Evolutionary conservation across 2,888 invertebrate species (phyloP).

Genomic region (Napeogenes sylphis): DNA sequence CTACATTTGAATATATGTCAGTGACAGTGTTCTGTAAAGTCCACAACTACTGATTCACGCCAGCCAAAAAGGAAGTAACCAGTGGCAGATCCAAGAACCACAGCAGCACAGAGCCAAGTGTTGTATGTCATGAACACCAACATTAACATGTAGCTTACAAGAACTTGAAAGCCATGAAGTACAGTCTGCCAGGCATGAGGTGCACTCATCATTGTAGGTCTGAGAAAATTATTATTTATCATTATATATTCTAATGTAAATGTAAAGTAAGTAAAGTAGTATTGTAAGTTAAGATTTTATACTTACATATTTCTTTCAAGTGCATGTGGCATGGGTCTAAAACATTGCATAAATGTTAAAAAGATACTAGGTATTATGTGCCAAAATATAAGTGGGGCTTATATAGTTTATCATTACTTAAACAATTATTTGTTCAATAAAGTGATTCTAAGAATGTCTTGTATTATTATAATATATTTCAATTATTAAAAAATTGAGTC

Average conservation of each 20-base stretch:
- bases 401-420: not conserved
- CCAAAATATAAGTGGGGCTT: not conserved
- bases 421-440: too few species aligned
- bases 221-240: constrained; percentile 52
- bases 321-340: constrained; percentile 63
- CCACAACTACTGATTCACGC: constrained; percentile 95
- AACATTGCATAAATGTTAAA: constrained; percentile 37
- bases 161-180: constrained; percentile 92
- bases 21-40: constrained; percentile 97
- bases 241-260: constrained; percentile 7
- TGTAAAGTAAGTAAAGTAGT: not conserved
- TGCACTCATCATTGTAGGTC: constrained; percentile 89
- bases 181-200: constrained; percentile 92
- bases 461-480: too few species aligned
- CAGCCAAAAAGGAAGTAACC: constrained; percentile 98
- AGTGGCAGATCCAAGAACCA: constrained; percentile 90
- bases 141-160: constrained; percentile 95
- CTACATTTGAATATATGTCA: constrained; percentile 61
- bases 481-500: too few species aligned
- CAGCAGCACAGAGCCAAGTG: constrained; percentile 93
- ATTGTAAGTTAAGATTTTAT: not conserved
- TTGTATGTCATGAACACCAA: constrained; percentile 98
- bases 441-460: too few species aligned
- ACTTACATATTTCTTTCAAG: constrained; percentile 71
- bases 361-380: not conserved